A percentile compares a stretch with the other conserved stretches of the same genome.
Conservation (phyloP, 2,888 invertebrate species). For the Lymantria monacha region DNA sequence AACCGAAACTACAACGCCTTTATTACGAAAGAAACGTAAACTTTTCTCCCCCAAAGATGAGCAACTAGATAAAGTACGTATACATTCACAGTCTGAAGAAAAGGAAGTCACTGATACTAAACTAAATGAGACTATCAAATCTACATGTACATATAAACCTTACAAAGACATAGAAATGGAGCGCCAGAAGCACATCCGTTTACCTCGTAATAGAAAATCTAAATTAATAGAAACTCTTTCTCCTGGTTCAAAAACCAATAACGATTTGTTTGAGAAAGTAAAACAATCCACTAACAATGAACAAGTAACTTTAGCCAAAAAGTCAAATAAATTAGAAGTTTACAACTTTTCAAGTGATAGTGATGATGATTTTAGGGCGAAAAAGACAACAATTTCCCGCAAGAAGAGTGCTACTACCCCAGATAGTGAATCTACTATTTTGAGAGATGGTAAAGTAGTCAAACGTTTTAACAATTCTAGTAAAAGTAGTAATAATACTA, state of each 20-base stretch:
- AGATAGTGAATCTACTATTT: conserved; percentile 34
- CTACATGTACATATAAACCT: conserved; percentile 36
- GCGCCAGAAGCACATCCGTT: conserved; percentile 40
- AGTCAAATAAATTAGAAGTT: conserved; percentile 36
- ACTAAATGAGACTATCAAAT: conserved; percentile 34
- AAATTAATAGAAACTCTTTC: conserved; percentile 34
- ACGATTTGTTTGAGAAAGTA: conserved; percentile 57
- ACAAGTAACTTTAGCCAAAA: conserved; percentile 42
- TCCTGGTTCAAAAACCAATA: conserved; percentile 48
- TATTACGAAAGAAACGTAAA: conserved; percentile 55
- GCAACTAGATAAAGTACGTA: conserved; percentile 21
- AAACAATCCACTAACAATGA: conserved; percentile 48
- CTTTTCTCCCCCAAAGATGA: conserved; percentile 65
- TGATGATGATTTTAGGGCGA: conserved; percentile 59
- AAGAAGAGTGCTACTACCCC: conserved; percentile 36
- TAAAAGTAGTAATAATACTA: conserved; percentile 30
- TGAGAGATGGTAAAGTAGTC: conserved; percentile 24
- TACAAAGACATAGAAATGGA: conserved; percentile 64
- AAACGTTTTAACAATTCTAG: conserved; percentile 25
- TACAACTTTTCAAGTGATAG: conserved; percentile 67
- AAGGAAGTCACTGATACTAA: conserved; percentile 28
- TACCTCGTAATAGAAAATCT: conserved; percentile 36
- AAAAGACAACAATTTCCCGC: conserved; percentile 39
- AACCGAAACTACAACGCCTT: conserved; percentile 17
- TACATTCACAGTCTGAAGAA: conserved; percentile 18